phyloP scores from a whole-genome alignment of 1,140 invertebrate species.

The Halesus radiatus region DNA sequence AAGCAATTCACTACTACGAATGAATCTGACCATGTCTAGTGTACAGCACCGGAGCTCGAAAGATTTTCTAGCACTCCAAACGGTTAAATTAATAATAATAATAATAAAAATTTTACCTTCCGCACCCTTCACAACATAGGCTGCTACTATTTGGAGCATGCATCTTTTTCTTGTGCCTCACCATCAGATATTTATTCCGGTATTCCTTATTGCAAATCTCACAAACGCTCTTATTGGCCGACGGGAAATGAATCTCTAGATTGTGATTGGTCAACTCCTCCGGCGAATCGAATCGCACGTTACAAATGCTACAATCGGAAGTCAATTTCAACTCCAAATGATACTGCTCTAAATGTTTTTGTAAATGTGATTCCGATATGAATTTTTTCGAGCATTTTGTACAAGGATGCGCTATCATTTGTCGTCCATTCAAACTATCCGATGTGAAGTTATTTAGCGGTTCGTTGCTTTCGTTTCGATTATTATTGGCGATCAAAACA shows the following conservation, averaged over 20 bases:
- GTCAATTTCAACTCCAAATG: slow-evolving; percentile 15
- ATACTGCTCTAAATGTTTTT: slow-evolving; percentile 35
- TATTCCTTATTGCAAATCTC: slow-evolving; percentile 39
- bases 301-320: slow-evolving; percentile 27
- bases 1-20: too few species aligned
- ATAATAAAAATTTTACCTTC: not conserved
- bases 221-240: not conserved
- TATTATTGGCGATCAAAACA: not conserved
- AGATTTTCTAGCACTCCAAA: too few species aligned
- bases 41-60: too few species aligned
- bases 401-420: not conserved
- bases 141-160: not conserved
- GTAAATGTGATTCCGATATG: slow-evolving; percentile 26
- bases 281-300: not conserved
- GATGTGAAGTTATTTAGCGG: too few species aligned
- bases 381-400: slow-evolving; percentile 37
- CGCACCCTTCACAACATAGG: slow-evolving; percentile 21
- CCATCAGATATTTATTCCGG: slow-evolving; percentile 36
- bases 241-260: not conserved
- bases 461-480: too few species aligned
- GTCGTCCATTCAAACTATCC: not conserved
- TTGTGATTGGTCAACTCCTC: slow-evolving; percentile 42
- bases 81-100: too few species aligned
- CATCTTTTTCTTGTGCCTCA: slow-evolving; percentile 36
- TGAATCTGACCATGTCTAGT: too few species aligned